Evolutionary conservation across 2,888 invertebrate species (phyloP).

Genomic region (Idaea straminata): DNA sequence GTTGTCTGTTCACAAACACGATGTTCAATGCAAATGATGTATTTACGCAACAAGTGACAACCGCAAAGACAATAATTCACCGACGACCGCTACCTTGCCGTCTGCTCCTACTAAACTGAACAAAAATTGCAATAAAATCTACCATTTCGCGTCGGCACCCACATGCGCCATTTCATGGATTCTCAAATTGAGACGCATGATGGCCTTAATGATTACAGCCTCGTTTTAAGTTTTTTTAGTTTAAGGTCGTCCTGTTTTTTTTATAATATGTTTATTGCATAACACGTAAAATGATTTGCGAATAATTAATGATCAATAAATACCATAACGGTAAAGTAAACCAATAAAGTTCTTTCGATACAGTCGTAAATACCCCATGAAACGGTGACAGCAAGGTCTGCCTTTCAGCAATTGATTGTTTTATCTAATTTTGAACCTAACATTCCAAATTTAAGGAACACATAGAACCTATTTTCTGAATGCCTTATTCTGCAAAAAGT

Average conservation of each 20-base stretch:
- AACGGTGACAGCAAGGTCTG: conserved; percentile 31
- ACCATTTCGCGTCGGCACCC: conserved; percentile 56
- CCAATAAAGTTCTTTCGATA: conserved; percentile 17
- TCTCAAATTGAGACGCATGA: conserved; percentile 68
- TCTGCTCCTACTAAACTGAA: conserved; percentile 58
- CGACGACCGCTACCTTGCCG: conserved; percentile 68
- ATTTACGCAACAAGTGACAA: conserved; percentile 56
- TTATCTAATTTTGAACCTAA: no score
- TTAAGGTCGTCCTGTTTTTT: conserved; percentile 63
- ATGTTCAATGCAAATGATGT: conserved; percentile 39
- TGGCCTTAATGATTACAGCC: conserved; percentile 69
- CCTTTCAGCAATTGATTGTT: conserved; percentile 5
- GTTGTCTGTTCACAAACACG: background rate
- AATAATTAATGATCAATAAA: conserved; percentile 48
- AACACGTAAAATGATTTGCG: conserved; percentile 48
- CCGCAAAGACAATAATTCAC: conserved; percentile 54
- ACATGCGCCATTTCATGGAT: conserved; percentile 63
- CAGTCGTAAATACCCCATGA: conserved; percentile 19
- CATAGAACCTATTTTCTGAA: no score
- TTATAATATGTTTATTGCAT: conserved; percentile 47
- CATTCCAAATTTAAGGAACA: no score
- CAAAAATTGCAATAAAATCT: conserved; percentile 52
- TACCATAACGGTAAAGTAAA: conserved; percentile 36
- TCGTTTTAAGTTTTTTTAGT: conserved; percentile 49
- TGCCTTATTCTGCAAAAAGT: no score